Conservation (phyloP, 2,888 invertebrate genomes). For the Mythimna ferrago region DNA sequence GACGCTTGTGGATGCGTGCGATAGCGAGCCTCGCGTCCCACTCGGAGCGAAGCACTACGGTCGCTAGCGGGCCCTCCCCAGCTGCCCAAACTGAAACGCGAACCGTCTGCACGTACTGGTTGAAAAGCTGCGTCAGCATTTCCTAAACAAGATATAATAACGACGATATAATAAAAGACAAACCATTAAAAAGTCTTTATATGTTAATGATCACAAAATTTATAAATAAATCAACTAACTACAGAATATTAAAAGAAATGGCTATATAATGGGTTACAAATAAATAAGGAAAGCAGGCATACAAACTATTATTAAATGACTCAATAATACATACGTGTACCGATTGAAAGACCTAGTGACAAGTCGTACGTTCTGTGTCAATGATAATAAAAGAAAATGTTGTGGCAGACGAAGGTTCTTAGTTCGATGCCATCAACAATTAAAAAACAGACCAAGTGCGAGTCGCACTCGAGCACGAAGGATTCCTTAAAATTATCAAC, state of each 20-base stretch:
- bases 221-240: not conserved
- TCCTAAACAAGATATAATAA: constrained; percentile 72
- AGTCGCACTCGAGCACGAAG: too few species aligned
- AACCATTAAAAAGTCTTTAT: not conserved
- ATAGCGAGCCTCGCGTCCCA: constrained; percentile 94
- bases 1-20: constrained; percentile 95
- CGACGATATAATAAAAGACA: not conserved
- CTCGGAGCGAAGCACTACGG: constrained; percentile 93
- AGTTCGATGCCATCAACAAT: not conserved
- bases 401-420: not conserved
- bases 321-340: constrained; percentile 43
- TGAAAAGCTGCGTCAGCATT: constrained; percentile 84
- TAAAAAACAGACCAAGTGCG: too few species aligned
- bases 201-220: not conserved
- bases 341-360: constrained; percentile 55
- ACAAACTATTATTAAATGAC: constrained; percentile 22
- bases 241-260: constrained; percentile 5
- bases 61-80: constrained; percentile 91
- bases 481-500: too few species aligned
- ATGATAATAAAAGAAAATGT: constrained; percentile 13
- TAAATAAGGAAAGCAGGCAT: constrained; percentile 5
- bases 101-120: constrained; percentile 81
- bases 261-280: not conserved
- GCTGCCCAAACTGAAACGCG: constrained; percentile 84
- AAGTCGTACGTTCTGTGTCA: constrained; percentile 34